phyloP scores from a whole-genome alignment of 2,113 vertebrate genomes.

The Mesoclemmys tuberculata region DNA sequence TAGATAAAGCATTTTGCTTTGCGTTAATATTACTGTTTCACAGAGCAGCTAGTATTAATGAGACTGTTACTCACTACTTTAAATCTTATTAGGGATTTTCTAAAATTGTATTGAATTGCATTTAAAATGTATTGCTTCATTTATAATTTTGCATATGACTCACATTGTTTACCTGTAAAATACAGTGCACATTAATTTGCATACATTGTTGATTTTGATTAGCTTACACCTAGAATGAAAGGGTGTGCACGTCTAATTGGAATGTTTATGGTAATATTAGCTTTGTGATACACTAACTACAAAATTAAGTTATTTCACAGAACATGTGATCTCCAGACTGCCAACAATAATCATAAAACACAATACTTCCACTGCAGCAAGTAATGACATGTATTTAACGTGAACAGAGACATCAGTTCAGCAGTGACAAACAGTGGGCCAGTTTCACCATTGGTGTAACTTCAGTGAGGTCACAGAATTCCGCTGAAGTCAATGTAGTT shows the following conservation, averaged over 20 bases:
- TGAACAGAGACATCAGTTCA: not conserved
- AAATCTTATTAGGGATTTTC: slow-evolving; percentile 13
- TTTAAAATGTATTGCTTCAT: slow-evolving; percentile 28
- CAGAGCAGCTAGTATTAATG: slow-evolving; percentile 3
- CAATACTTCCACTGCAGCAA: not conserved
- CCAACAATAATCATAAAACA: not conserved
- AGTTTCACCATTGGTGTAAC: not conserved
- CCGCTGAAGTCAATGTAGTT: not conserved
- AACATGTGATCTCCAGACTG: not conserved
- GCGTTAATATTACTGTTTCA: slow-evolving; percentile 24
- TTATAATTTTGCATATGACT: slow-evolving; percentile 40
- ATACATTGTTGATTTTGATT: slow-evolving; percentile 14
- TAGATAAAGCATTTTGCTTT: not conserved
- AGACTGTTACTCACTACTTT: slow-evolving; percentile 44
- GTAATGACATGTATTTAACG: not conserved
- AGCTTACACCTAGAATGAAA: not conserved
- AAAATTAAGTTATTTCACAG: too few species aligned
- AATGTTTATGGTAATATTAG: not conserved
- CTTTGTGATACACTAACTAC: too few species aligned
- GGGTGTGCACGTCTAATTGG: not conserved
- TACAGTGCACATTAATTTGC: slow-evolving; percentile 21
- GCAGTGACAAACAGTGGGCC: not conserved
- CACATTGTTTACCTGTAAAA: not conserved
- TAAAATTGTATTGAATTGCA: slow-evolving; percentile 30
- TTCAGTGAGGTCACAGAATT: not conserved